Evolutionary conservation across 1,140 invertebrate genomes (phyloP), one percentile per base, ranked within the genome.

Genomic region (Trichomalopsis sarcophagae): DNA sequence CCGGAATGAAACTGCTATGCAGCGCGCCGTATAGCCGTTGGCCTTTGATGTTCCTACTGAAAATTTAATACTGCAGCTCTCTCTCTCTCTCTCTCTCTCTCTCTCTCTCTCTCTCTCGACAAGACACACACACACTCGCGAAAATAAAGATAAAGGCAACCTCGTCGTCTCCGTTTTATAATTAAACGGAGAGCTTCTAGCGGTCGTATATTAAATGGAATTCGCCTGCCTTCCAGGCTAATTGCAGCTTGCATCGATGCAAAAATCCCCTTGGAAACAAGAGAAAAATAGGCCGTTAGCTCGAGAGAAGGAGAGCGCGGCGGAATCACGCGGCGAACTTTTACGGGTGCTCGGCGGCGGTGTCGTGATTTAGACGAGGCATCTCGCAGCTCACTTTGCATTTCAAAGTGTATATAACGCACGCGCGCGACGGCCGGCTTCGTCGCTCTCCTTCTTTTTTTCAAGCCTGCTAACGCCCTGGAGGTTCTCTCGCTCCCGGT

Each of bases 301-400:
- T 27, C 27, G 27, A 27, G 27, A 27, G 14, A 73, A n/a, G n/a
- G 69, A 1, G 33, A 3, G 33, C 5, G 33, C 33, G 36, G 74
- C 33, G 44, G 40, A 33, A 44, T 44, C 27, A 33, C 74, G 74
- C 73, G 21, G 69, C 69, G 68, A 36, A 62, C 55, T 62, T 62
- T 62, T 73, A 73, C 69, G 30, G 68, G 23, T 71, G 68, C 68
- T 21, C 66, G 3, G 66, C 66, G 21, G 30, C 36, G 10, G 68
- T 33, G 6, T 27, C 73, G 73, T 76, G 81, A 83, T 83, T 83
- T 83, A 83, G 55, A 55, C 17, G 71, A 75, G 71, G 47, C 33
- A 30, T 23, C 13, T 27, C 23, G n/a, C 73, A 5, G 50, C 14
- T 40, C 73, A 30, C 73, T 83, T 83, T 76, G 71, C 73, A 83